These are phyloP conservation scores for Coreius guichenoti DNA, from an alignment of 2,797 vertebrate genomes.

Conservation along the genomic window DNA sequence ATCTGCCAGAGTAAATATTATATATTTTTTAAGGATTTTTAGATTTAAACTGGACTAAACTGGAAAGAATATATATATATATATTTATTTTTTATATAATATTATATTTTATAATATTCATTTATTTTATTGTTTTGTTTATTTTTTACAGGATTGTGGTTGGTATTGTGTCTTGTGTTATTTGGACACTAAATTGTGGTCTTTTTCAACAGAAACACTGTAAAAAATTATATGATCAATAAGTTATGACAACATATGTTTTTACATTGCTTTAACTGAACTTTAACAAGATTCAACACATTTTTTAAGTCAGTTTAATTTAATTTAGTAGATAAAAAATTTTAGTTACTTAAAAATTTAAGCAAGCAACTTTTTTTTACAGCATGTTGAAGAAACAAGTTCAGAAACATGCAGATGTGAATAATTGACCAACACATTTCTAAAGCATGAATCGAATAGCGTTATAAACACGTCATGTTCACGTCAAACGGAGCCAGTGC, in stretches of 20 bases:
- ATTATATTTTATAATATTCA: not conserved
- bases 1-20: not conserved
- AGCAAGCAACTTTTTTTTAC: too few species aligned
- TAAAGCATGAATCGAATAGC: not conserved
- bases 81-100: not conserved
- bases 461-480: not conserved
- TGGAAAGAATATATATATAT: not conserved
- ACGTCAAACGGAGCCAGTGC: not conserved
- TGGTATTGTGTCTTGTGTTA: not conserved
- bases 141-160: not conserved
- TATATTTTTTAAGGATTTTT: too few species aligned
- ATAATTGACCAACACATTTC: not conserved
- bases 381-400: too few species aligned
- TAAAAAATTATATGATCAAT: too few species aligned
- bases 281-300: too few species aligned
- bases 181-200: not conserved
- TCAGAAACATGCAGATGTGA: not conserved
- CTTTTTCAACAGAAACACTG: not conserved
- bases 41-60: not conserved
- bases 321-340: too few species aligned
- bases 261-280: too few species aligned
- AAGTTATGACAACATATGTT: too few species aligned
- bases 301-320: too few species aligned
- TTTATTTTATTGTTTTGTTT: not conserved
- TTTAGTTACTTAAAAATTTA: too few species aligned